Base-by-base conservation (phyloP, 2,888 invertebrate species). In the Lathronympha strigana region DNA sequence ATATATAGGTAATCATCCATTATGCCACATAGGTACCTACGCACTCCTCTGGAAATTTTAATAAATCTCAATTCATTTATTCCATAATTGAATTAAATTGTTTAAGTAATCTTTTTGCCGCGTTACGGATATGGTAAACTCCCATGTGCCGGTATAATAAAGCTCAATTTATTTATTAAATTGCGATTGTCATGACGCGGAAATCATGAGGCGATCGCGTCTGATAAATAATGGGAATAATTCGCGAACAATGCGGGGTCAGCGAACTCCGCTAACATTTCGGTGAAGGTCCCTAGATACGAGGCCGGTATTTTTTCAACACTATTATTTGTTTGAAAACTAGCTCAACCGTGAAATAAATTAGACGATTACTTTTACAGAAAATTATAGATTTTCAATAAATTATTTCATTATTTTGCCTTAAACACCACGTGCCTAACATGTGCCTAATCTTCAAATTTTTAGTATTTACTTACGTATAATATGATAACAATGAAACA, bases 261-360 rank as follows among this genome's bases (percentile, higher is more conserved):
- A 83, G 85, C 81, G 90, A 86, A 86, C 91, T 82, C 70, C 73
- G 82, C 75, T 90, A 89, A 83, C 91, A 91, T 90, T 90, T 90
- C 75, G 84, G 84, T 82, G 89, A 91, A 91, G 90, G 91, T 88
- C 86, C 82, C 83, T 81, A 84, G 83, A 80, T 70, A 68, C 87
- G 88, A 90, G 90, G 90, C 81, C 85, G 76, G 66, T 70, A 68
- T 53, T 45, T 61, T 54, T 61, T 33, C 23, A 36, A 43, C 55
- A 61, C 66, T 76, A 76, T 80, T 73, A 69, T 74, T 47, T 47
- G 23, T 76, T 76, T 77, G 72, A 67, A 71, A 53, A 68, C 66
- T 66, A 75, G 72, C 76, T 71, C 73, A 71, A 51, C 68, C 55
- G 31, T 33, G 4, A 21, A 21, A 11, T 25, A 23, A 15, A 15